A percentile compares a stretch with the other conserved stretches of the same genome.
phyloP scores from a whole-genome alignment of 2,888 invertebrate species.

The Dicyrtoma fusca region DNA sequence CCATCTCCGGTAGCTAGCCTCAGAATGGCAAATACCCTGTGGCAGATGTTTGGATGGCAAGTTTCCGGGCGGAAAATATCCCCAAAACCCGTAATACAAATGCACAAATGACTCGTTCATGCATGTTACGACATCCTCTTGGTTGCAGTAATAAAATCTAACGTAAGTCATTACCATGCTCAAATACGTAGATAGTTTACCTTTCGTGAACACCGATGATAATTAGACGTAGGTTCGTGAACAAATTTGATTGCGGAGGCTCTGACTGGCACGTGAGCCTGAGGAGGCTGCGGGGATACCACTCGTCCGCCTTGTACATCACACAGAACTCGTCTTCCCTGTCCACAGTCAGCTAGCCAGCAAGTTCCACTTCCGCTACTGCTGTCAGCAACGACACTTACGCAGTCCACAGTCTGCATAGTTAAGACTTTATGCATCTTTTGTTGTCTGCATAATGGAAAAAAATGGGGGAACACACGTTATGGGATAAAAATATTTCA shows the following conservation, averaged over 20 bases:
- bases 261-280: constrained; percentile 55
- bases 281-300: constrained; percentile 56
- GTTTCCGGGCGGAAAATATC: too few relatives aligned
- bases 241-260: constrained; percentile 54
- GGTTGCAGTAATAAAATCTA: too few relatives aligned
- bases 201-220: constrained; percentile 56
- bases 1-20: too few relatives aligned
- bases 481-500: background rate
- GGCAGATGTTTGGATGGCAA: too few relatives aligned
- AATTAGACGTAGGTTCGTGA: constrained; percentile 52
- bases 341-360: constrained; percentile 54
- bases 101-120: too few relatives aligned
- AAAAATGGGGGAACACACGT: constrained; percentile 6
- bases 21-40: too few relatives aligned
- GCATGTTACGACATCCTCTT: too few relatives aligned
- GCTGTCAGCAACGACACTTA: constrained; percentile 55
- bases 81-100: too few relatives aligned
- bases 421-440: constrained; percentile 6
- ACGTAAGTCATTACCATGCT: too few relatives aligned
- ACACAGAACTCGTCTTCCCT: constrained; percentile 50
- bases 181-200: too few relatives aligned
- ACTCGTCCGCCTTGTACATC: constrained; percentile 54
- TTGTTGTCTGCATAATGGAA: constrained; percentile 15
- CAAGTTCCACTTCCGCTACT: constrained; percentile 54
- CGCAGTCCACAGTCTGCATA: constrained; percentile 53